Evolutionary conservation across 2,888 invertebrate genomes (phyloP).

Genomic region (Alviniconcha strummeri): DNA sequence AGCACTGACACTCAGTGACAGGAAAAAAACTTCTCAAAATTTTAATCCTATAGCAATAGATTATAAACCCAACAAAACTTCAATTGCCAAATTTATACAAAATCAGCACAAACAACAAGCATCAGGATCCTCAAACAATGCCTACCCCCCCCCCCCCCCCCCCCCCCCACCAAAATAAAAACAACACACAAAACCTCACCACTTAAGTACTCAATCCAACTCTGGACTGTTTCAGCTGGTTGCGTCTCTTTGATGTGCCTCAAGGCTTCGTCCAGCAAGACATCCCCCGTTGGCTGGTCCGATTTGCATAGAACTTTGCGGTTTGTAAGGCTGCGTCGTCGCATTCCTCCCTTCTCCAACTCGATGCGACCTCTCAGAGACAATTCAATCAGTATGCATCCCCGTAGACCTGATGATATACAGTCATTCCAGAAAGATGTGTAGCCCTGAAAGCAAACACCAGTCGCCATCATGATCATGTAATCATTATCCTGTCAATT

Average conservation of each 20-base stretch:
- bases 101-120: no score
- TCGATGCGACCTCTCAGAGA: conserved; percentile 95
- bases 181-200: conserved; percentile 77
- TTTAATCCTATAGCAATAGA: no score
- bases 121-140: no score
- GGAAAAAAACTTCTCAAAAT: no score
- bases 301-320: conserved; percentile 84
- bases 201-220: conserved; percentile 99
- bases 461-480: no score
- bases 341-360: conserved; percentile 96
- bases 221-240: conserved; percentile 96
- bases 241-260: conserved; percentile 99
- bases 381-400: conserved; percentile 98
- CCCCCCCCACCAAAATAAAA: no score
- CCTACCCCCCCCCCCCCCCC: no score
- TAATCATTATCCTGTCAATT: no score
- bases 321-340: conserved; percentile 87
- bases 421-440: conserved; percentile 99
- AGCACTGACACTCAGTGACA: no score
- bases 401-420: conserved; percentile 98
- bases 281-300: conserved; percentile 97
- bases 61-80: no score
- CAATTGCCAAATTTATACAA: no score
- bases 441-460: conserved; percentile 67
- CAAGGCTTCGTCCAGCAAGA: conserved; percentile 89